Percentiles rank a stretch among this genome's conserved stretches.
phyloP scores from a whole-genome alignment of 2,888 invertebrate species.

The Odontothrips loti region DNA sequence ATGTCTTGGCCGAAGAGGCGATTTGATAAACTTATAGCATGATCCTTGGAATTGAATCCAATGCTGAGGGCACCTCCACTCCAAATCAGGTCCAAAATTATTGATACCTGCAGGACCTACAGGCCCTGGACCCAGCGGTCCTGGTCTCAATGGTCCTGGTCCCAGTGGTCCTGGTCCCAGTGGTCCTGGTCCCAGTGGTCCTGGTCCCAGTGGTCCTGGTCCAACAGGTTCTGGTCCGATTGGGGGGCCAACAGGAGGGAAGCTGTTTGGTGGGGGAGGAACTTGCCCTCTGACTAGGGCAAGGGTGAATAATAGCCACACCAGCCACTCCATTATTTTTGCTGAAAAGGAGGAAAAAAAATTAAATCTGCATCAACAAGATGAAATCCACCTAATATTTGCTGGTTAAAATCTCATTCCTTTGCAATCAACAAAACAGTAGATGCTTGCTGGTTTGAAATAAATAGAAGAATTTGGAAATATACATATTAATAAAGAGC shows the following conservation, averaged over 20 bases:
- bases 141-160: background rate
- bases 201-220: background rate
- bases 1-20: slow-evolving; percentile 71
- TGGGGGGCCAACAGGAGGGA: background rate
- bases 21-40: slow-evolving; percentile 87
- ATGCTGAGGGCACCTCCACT: slow-evolving; percentile 69
- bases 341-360: background rate
- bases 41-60: slow-evolving; percentile 79
- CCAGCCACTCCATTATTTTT: background rate
- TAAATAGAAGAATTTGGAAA: no score
- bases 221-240: background rate
- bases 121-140: background rate
- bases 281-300: background rate
- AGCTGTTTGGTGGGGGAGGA: background rate
- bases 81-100: slow-evolving; percentile 30
- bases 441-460: no score
- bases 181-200: background rate
- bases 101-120: background rate
- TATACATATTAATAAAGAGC: no score
- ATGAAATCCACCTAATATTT: no score
- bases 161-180: background rate
- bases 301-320: background rate
- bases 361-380: background rate
- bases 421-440: no score
- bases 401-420: no score